A percentile compares a stretch with the other conserved stretches of the same genome.
Conservation (phyloP, 2,113 vertebrate genomes). For the human region DNA sequence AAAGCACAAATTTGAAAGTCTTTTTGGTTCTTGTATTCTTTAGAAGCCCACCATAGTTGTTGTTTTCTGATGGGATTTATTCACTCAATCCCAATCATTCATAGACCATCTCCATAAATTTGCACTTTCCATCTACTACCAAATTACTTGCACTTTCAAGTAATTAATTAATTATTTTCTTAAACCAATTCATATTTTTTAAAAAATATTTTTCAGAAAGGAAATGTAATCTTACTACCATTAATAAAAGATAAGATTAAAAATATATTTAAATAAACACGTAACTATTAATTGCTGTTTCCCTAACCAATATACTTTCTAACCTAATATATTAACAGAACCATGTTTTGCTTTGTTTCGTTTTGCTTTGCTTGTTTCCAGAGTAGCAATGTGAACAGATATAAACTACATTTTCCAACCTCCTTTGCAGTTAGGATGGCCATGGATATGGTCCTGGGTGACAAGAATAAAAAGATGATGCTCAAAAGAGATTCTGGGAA, state of each 20-base stretch:
- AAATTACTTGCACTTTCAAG: not conserved
- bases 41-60: not conserved
- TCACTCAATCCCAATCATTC: not conserved
- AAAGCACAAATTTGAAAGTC: not conserved
- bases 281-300: not conserved
- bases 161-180: not conserved
- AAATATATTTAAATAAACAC: conserved; percentile 7
- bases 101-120: not conserved
- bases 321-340: not conserved
- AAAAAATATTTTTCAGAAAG: conserved; percentile 1
- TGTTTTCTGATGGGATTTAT: not conserved
- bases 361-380: not conserved
- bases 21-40: not conserved
- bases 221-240: not conserved
- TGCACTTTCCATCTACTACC: not conserved
- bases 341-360: not conserved
- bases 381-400: not conserved
- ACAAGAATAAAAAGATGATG: not conserved
- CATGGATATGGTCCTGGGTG: not conserved
- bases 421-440: not conserved
- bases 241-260: conserved; percentile 6
- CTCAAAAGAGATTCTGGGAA: not conserved
- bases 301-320: not conserved
- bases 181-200: not conserved
- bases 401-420: not conserved